Evolutionary conservation across 2,888 invertebrate species (phyloP), one percentile per base, ranked within the genome.

Genomic region (Pristionchus fissidentatus): DNA sequence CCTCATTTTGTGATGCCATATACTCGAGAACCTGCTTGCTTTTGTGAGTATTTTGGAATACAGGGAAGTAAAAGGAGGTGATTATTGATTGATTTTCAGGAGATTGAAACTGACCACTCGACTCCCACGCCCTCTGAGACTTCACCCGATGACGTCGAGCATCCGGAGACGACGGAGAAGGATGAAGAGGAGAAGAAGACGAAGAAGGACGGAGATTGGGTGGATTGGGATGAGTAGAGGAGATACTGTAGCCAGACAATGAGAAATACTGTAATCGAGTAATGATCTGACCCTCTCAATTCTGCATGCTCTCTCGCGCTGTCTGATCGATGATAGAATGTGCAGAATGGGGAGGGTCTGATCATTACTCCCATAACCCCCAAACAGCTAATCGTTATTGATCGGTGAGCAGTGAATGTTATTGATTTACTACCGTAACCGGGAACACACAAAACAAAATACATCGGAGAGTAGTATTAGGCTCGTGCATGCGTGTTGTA

Each of bases 171-270:
- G 35, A 49, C 57, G 80, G 43, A 80, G 78, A 78, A 22, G 84
- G 83, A 66, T 49, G 81, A 38, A 26, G 66, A n/a, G n/a, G 62
- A 82, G 43, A 84, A 85, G 26, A 84, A 82, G 83, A 70, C 82
- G 49, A 83, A 84, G 82, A 86, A 87, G 60, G 88, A 86, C 43
- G 88, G 86, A 22, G 88, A 86, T 52, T 88, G 88, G 88, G 87
- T 88, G 29, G 86, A 88, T 73, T 88, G 88, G 88, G 88, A 88
- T 70, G 88, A 88, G 81, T 88, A 84, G 83, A 32, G 4, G 8
- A 78, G 43, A 78, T 35, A 52, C 38, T 5, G 46, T 46, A 46
- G 26, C 29, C 3, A 13, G n/a, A n/a, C n/a, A n/a, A n/a, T n/a
- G n/a, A n/a, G n/a, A n/a, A n/a, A n/a, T n/a, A n/a, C n/a, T n/a